A percentile compares a stretch with the other conserved stretches of the same genome.
These are phyloP conservation scores for Mesocricetus auratus DNA, from an alignment of 2,113 vertebrate species.

Conservation along the genomic window DNA sequence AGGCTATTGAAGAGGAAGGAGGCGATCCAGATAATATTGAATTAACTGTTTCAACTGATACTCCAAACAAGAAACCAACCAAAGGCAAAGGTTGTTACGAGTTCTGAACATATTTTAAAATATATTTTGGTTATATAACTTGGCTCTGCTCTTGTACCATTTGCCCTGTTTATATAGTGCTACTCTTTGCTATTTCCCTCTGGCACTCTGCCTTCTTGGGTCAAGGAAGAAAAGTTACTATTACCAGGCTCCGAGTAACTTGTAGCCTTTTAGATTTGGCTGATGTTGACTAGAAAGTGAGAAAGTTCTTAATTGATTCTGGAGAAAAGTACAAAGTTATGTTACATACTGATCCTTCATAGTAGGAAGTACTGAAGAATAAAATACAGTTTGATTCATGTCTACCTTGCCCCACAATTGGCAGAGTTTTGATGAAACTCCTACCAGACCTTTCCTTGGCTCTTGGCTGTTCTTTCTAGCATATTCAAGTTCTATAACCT, in stretches of 20 bases:
- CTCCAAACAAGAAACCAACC: slow-evolving; percentile 91
- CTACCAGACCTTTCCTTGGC: slow-evolving; percentile 72
- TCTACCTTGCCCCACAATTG: slow-evolving; percentile 80
- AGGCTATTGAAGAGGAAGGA: slow-evolving; percentile 98
- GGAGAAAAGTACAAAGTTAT: slow-evolving; percentile 55
- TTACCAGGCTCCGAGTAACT: slow-evolving; percentile 67
- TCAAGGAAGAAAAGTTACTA: slow-evolving; percentile 81
- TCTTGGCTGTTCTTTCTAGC: slow-evolving; percentile 75
- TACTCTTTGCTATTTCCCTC: slow-evolving; percentile 79
- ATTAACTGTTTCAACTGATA: slow-evolving; percentile 89
- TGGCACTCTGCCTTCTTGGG: slow-evolving; percentile 82
- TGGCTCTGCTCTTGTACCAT: slow-evolving; percentile 80
- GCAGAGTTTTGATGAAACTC: slow-evolving; percentile 81
- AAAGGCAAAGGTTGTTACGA: slow-evolving; percentile 95
- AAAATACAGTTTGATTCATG: slow-evolving; percentile 52
- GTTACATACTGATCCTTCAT: slow-evolving; percentile 53
- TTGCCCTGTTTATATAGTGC: slow-evolving; percentile 81
- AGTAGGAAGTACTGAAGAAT: slow-evolving; percentile 51
- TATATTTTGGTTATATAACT: slow-evolving; percentile 82
- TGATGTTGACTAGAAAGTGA: slow-evolving; percentile 70
- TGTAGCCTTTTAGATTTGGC: slow-evolving; percentile 68
- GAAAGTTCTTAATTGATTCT: slow-evolving; percentile 61
- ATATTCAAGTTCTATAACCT: slow-evolving; percentile 59
- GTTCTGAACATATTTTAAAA: slow-evolving; percentile 81
- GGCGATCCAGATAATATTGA: slow-evolving; percentile 96